phyloP scores from a whole-genome alignment of 2,888 invertebrate genomes.

The Pyrgus malvae region DNA sequence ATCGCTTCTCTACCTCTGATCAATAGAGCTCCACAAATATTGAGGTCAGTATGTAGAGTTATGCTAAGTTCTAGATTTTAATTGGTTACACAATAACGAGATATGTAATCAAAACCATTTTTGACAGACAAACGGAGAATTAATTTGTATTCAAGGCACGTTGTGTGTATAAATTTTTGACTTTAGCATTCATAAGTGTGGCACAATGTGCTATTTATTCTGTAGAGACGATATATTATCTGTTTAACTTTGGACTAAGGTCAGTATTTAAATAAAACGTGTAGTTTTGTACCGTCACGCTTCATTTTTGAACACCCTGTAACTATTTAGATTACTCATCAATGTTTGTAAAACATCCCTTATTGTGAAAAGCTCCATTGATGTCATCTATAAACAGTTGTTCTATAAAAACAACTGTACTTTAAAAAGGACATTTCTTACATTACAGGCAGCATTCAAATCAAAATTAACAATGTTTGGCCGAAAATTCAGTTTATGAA shows the following conservation, averaged over 20 bases:
- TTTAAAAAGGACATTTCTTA: no score
- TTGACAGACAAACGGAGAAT: not conserved
- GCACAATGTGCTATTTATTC: not conserved
- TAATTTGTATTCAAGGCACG: not conserved
- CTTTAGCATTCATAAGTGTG: not conserved
- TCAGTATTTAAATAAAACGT: not conserved
- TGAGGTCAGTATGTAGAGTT: slow-evolving; percentile 15
- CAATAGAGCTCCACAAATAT: not conserved
- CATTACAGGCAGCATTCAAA: no score
- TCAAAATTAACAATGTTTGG: no score
- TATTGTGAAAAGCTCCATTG: no score
- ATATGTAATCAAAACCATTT: slow-evolving; percentile 8
- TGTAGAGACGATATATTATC: not conserved
- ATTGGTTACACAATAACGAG: slow-evolving; percentile 18
- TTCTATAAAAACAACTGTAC: no score
- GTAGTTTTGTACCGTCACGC: not conserved
- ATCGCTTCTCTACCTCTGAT: not conserved
- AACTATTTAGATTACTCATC: no score
- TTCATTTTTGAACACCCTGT: not conserved
- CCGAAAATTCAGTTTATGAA: no score
- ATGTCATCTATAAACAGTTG: no score
- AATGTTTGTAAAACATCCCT: no score
- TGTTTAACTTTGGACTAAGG: no score
- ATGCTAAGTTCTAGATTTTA: slow-evolving; percentile 19
- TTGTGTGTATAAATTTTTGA: not conserved